These are phyloP conservation scores for Kryptolebias ocellatus DNA, from an alignment of 2,797 vertebrate genomes.

Conservation along the genomic window DNA sequence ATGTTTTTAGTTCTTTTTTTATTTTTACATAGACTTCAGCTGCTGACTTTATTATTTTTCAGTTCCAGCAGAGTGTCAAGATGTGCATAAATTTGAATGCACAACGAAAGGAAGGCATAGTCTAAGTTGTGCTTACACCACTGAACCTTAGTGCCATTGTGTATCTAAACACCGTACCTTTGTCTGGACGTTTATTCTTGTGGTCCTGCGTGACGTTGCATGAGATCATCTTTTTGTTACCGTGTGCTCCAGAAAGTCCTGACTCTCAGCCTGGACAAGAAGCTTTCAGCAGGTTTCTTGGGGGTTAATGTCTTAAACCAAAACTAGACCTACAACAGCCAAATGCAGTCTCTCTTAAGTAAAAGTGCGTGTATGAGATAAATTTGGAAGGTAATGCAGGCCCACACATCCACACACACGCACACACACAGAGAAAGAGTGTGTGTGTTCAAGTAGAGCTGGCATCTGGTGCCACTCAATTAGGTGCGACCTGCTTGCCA, in stretches of 20 bases:
- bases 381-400: slow-evolving; percentile 38
- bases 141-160: not conserved
- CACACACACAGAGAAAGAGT: slow-evolving; percentile 40
- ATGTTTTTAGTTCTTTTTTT: too few relatives aligned
- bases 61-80: too few relatives aligned
- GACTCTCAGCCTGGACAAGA: slow-evolving; percentile 73
- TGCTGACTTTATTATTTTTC: too few relatives aligned
- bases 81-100: too few relatives aligned
- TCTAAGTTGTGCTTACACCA: not conserved
- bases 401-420: slow-evolving; percentile 28
- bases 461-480: slow-evolving; percentile 79
- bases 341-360: slow-evolving; percentile 76
- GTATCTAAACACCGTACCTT: not conserved
- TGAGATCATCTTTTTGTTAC: slow-evolving; percentile 32
- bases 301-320: slow-evolving; percentile 72
- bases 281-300: slow-evolving; percentile 72
- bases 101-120: not conserved
- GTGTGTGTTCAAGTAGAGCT: slow-evolving; percentile 70
- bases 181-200: slow-evolving; percentile 15
- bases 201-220: slow-evolving; percentile 32
- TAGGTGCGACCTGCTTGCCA: slow-evolving; percentile 73
- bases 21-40: not conserved
- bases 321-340: slow-evolving; percentile 72
- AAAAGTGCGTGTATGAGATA: slow-evolving; percentile 39
- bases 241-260: slow-evolving; percentile 54